Evolutionary conservation across 2,888 invertebrate genomes (phyloP), one percentile per base, ranked within the genome.

Genomic region (Cephus pulcher): DNA sequence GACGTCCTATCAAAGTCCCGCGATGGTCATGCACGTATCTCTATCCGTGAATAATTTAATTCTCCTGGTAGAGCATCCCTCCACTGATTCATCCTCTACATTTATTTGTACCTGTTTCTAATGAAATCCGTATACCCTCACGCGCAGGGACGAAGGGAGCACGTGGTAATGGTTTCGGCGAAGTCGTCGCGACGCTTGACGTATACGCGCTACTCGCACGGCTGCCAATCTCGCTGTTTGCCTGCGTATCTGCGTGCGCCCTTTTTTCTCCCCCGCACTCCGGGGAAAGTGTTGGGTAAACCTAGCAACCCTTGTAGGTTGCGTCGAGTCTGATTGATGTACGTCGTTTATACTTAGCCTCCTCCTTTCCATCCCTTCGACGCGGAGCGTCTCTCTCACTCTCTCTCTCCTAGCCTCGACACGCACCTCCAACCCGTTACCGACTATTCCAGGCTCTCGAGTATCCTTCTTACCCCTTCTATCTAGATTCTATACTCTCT

Each of bases 251-350:
- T 32, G 33, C 71, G 71, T 3, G 71, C 9, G 56, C 23, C 23
- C 56, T 56, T 56, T 56, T 56, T 56, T 56, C 56, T 56, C 9
- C 9, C 23, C 56, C 56, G 56, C 56, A 56, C 23, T 23, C 56
- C 23, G 56, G 23, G 56, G 0, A 23, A 56, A 56, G 56, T 56
- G 56, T 23, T 56, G 56, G 56, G 56, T 56, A 56, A 56, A 56
- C 23, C 56, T 56, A 23, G 71, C 80, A 80, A 77, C 77, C 78
- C 78, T 70, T 77, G 76, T 76, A 82, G 69, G 75, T 75, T 76
- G 77, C 56, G 33, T n/a, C 69, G 12, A 33, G 73, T 73, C 79
- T 81, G 83, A 85, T 85, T 76, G 84, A 85, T 82, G 80, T 75
- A 30, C 73, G 77, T 68, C n/a, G 33, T 73, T 76, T 79, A 35